These are phyloP conservation scores for Montipora cactus DNA, from an alignment of 64 coral and sea anemone species.

Conservation along the genomic window DNA sequence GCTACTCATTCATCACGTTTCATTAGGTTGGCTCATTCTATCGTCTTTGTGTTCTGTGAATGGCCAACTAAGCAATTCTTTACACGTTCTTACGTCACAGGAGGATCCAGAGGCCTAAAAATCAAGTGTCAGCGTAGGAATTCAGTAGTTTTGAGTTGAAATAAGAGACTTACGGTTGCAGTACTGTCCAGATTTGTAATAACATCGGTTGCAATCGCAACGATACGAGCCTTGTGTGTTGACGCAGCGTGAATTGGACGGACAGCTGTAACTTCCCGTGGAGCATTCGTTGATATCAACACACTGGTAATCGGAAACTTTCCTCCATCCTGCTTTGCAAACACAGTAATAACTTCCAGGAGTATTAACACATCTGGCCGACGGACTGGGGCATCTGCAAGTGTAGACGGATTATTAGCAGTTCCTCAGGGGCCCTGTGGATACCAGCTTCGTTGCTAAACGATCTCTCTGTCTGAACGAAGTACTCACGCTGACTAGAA, in stretches of 20 bases:
- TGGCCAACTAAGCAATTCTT: too few relatives aligned
- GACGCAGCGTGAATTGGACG: constrained; percentile 54
- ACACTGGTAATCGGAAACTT: constrained; percentile 71
- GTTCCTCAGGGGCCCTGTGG: neutral
- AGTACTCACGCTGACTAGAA: too few relatives aligned
- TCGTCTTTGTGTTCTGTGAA: too few relatives aligned
- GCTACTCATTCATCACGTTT: too few relatives aligned
- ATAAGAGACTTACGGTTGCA: neutral
- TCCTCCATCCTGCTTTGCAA: constrained; percentile 57
- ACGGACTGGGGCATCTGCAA: constrained; percentile 52
- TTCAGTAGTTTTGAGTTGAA: neutral
- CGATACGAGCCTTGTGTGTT: constrained; percentile 70
- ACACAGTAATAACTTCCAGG: constrained; percentile 69
- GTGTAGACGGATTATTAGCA: neutral
- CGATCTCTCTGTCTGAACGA: too few relatives aligned
- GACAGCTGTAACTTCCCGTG: constrained; percentile 50
- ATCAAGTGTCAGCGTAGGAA: neutral
- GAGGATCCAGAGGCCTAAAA: too few relatives aligned
- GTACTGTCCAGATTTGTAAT: constrained; percentile 35
- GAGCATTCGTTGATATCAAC: constrained; percentile 61
- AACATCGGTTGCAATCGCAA: constrained; percentile 65
- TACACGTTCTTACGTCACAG: too few relatives aligned
- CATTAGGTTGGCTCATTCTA: too few relatives aligned
- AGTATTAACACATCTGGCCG: constrained; percentile 64
- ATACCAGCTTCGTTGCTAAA: too few relatives aligned